phyloP scores from a whole-genome alignment of 1,140 invertebrate species.

The Diachasmimorpha longicaudata region DNA sequence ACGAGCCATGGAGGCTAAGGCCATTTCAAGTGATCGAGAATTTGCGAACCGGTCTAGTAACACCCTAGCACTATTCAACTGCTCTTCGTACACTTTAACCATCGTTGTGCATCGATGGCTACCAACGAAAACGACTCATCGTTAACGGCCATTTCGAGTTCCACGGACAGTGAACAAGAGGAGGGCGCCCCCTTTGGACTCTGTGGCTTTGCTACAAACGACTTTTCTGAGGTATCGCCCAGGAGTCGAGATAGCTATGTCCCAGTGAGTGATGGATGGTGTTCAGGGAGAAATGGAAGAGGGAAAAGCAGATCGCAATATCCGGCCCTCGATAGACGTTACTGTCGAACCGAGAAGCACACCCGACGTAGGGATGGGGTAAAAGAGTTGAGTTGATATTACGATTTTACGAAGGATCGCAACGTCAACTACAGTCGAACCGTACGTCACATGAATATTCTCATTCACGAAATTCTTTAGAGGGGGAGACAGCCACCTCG shows the following conservation, averaged over 20 bases:
- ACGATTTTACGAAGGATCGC: not conserved
- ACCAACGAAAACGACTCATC: constrained; percentile 1
- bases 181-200: not conserved
- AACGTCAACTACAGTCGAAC: not conserved
- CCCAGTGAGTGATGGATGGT: not conserved
- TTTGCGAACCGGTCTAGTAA: constrained; percentile 14
- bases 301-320: not conserved
- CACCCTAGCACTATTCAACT: not conserved
- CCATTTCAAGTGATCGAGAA: constrained; percentile 14
- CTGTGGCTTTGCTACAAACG: not conserved
- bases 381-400: not conserved
- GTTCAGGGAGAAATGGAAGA: not conserved
- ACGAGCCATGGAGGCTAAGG: constrained; percentile 3
- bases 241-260: not conserved
- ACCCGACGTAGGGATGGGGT: not conserved
- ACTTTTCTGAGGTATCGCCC: not conserved
- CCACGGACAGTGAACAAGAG: not conserved
- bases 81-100: constrained; percentile 1
- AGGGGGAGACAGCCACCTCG: too few species aligned
- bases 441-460: too few species aligned
- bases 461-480: too few species aligned
- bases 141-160: not conserved
- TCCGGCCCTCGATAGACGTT: not conserved
- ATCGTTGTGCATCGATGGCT: not conserved
- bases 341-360: not conserved